These are phyloP conservation scores for Marasmarcha lunaedactyla DNA, from an alignment of 2,888 invertebrate genomes.

Conservation along the genomic window DNA sequence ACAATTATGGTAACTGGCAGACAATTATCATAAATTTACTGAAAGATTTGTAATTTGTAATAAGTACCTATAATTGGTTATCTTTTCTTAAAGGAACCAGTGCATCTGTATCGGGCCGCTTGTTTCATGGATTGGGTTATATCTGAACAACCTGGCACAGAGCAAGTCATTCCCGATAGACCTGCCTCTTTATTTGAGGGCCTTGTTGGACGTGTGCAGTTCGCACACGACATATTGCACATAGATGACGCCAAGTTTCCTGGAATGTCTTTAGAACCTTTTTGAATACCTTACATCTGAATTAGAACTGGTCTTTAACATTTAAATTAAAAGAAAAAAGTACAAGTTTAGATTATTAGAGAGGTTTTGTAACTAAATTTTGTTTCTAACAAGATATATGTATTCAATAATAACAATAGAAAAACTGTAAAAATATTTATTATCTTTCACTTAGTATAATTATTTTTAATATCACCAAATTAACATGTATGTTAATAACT, in stretches of 20 bases:
- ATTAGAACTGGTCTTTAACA: too few species aligned
- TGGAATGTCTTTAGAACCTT: conserved; percentile 58
- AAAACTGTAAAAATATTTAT: conserved; percentile 1
- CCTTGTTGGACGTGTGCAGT: conserved; percentile 81
- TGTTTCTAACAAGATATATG: too few species aligned
- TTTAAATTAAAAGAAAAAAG: too few species aligned
- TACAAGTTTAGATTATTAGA: too few species aligned
- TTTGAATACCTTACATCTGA: neutral
- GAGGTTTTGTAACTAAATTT: too few species aligned
- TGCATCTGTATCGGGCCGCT: conserved; percentile 80
- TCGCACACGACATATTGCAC: conserved; percentile 76
- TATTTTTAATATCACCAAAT: neutral
- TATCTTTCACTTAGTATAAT: neutral
- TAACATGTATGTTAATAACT: too few species aligned
- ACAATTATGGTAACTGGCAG: too few species aligned
- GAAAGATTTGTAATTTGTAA: too few species aligned
- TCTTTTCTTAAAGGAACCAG: conserved; percentile 64
- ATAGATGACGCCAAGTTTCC: conserved; percentile 80
- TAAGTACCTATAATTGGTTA: too few species aligned
- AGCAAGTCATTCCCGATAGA: conserved; percentile 79
- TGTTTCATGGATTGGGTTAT: conserved; percentile 87
- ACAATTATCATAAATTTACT: too few species aligned
- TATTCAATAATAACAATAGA: neutral
- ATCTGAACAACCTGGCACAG: conserved; percentile 75
- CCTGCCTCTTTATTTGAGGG: conserved; percentile 90